phyloP scores from a whole-genome alignment of 2,113 vertebrate genomes.

The Xyrauchen texanus region DNA sequence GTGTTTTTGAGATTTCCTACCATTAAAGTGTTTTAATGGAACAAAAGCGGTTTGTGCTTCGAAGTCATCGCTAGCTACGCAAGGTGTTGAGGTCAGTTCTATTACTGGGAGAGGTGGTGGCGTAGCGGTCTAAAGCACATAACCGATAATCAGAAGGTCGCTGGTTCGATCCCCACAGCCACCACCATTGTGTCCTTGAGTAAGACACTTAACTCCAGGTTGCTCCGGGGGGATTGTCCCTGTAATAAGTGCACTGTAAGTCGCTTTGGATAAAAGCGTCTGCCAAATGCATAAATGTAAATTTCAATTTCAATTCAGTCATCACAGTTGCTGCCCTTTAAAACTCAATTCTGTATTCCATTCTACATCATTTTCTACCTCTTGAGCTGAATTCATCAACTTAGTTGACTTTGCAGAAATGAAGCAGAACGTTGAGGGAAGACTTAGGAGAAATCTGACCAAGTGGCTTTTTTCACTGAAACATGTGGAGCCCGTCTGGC shows the following conservation, averaged over 20 bases:
- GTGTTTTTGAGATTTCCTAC: background rate
- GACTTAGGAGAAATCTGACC: slow-evolving; percentile 19
- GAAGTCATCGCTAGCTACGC: slow-evolving; percentile 2
- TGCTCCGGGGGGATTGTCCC: no score
- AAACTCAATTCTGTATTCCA: slow-evolving; percentile 17
- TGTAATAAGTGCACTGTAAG: no score
- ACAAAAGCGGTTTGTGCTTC: slow-evolving; percentile 5
- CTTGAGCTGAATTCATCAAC: slow-evolving; percentile 33
- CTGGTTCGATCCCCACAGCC: no score
- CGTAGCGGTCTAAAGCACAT: no score
- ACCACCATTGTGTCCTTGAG: no score
- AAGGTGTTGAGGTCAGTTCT: background rate
- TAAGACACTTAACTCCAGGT: no score
- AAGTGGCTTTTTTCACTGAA: slow-evolving; percentile 26
- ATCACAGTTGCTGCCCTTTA: slow-evolving; percentile 9
- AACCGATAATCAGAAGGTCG: no score
- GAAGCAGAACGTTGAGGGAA: slow-evolving; percentile 28
- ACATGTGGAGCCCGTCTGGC: slow-evolving; percentile 38
- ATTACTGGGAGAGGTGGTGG: no score
- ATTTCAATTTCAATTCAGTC: slow-evolving; percentile 14
- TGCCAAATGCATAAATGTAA: no score
- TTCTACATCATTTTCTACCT: slow-evolving; percentile 21
- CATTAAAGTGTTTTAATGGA: slow-evolving; percentile 29
- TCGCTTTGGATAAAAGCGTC: no score
- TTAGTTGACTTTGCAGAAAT: slow-evolving; percentile 32